A percentile compares a stretch with the other conserved stretches of the same genome.
These are phyloP conservation scores for Drosophila demipolita DNA, from an alignment of 2,888 invertebrate species.

Conservation along the genomic window DNA sequence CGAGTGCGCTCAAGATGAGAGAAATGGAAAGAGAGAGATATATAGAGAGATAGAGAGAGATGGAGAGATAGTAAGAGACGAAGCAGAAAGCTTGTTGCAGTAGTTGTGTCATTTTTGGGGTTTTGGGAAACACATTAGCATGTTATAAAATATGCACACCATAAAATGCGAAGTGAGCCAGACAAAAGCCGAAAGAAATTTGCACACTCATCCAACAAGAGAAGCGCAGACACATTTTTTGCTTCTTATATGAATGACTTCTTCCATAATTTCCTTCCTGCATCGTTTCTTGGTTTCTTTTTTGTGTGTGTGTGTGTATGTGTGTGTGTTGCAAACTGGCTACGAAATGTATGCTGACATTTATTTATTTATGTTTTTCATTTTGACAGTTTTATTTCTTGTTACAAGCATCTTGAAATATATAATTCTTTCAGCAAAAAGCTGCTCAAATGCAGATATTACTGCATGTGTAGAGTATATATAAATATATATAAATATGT, in stretches of 20 bases:
- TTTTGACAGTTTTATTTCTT: slow-evolving; percentile 74
- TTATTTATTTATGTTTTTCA: slow-evolving; percentile 72
- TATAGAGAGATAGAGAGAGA: neutral
- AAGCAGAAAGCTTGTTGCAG: slow-evolving; percentile 14
- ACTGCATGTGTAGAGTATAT: slow-evolving; percentile 45
- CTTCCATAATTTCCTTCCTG: slow-evolving; percentile 72
- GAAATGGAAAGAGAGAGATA: too few relatives aligned
- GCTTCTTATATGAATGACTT: slow-evolving; percentile 31
- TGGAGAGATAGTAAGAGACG: neutral
- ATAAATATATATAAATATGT: slow-evolving; percentile 6
- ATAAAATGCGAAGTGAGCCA: slow-evolving; percentile 68
- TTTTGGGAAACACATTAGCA: slow-evolving; percentile 68
- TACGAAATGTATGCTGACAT: slow-evolving; percentile 66
- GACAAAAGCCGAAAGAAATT: slow-evolving; percentile 78
- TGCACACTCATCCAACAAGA: slow-evolving; percentile 62
- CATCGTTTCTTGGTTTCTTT: neutral
- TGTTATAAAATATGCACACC: slow-evolving; percentile 79
- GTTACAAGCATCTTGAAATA: slow-evolving; percentile 10
- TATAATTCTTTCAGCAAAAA: slow-evolving; percentile 20
- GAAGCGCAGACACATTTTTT: slow-evolving; percentile 36
- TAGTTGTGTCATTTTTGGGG: slow-evolving; percentile 33
- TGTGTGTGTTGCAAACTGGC: slow-evolving; percentile 65
- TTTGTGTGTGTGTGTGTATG: slow-evolving; percentile 8
- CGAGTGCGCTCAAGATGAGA: neutral
- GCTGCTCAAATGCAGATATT: slow-evolving; percentile 59